Conservation (phyloP, 2,113 vertebrate species). For the Megalops atlanticus region DNA sequence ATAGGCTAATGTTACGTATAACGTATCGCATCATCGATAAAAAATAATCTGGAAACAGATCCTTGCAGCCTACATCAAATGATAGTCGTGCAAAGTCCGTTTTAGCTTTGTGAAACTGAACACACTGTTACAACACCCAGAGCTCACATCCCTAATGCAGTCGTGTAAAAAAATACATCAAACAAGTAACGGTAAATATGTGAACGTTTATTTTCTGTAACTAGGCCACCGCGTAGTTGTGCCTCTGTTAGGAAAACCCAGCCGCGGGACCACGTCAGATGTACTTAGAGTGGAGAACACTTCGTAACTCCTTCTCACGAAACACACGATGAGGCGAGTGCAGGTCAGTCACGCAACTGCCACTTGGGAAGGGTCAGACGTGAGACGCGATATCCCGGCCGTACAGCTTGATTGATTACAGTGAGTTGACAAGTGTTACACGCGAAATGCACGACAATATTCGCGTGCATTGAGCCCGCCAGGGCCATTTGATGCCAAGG, state of each 20-base stretch:
- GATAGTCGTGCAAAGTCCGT: too few relatives aligned
- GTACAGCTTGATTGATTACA: background rate
- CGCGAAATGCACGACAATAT: background rate
- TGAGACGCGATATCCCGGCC: background rate
- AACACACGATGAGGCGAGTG: background rate
- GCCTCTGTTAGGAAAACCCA: too few relatives aligned
- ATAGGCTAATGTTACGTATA: too few relatives aligned
- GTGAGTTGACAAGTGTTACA: background rate
- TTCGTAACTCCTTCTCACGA: background rate
- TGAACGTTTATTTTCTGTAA: too few relatives aligned
- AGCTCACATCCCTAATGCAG: too few relatives aligned
- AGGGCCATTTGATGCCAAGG: background rate
- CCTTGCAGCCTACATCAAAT: too few relatives aligned
- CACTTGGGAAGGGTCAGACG: slow-evolving; percentile 1
- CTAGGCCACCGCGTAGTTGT: background rate
- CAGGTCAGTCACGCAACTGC: slow-evolving; percentile 10
- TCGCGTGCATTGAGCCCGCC: background rate
- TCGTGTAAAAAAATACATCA: too few relatives aligned
- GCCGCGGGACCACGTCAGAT: background rate
- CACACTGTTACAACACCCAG: too few relatives aligned
- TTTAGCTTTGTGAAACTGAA: too few relatives aligned
- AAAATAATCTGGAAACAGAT: too few relatives aligned
- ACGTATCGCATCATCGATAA: too few relatives aligned
- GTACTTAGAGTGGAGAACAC: background rate
- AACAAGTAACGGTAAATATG: too few relatives aligned